Conservation (phyloP, 2,888 invertebrate species). For the Alloscopus bannaensis region DNA sequence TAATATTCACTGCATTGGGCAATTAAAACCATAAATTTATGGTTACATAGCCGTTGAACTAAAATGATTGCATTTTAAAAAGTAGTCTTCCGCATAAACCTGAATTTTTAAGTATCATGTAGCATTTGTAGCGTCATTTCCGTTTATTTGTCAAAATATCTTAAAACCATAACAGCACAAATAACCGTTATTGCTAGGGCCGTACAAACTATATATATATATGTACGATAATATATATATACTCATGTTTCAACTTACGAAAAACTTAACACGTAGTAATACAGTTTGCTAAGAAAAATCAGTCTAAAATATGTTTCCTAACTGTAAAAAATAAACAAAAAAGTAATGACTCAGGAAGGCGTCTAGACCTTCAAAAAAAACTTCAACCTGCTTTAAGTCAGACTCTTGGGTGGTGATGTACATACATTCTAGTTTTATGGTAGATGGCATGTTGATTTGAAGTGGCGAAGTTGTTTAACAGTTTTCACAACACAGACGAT, state of each 20-base stretch:
- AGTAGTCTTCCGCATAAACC: too few relatives aligned
- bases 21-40: too few relatives aligned
- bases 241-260: conserved; percentile 32
- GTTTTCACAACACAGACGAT: conserved; percentile 5
- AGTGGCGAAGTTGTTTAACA: conserved; percentile 5
- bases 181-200: conserved; percentile 42
- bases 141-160: conserved; percentile 58
- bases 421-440: neutral
- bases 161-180: conserved; percentile 56
- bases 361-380: conserved; percentile 38
- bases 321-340: conserved; percentile 41
- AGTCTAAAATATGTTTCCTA: conserved; percentile 58
- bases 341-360: conserved; percentile 61
- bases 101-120: too few relatives aligned
- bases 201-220: too few relatives aligned
- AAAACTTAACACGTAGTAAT: conserved; percentile 40
- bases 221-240: too few relatives aligned
- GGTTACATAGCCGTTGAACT: too few relatives aligned
- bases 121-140: conserved; percentile 58
- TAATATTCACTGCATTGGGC: too few relatives aligned
- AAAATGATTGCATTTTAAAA: too few relatives aligned
- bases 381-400: conserved; percentile 23
- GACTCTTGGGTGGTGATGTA: conserved; percentile 12
- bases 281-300: conserved; percentile 55
- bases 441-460: conserved; percentile 6